phyloP scores from a whole-genome alignment of 2,888 invertebrate genomes.

The Mythimna pallens region DNA sequence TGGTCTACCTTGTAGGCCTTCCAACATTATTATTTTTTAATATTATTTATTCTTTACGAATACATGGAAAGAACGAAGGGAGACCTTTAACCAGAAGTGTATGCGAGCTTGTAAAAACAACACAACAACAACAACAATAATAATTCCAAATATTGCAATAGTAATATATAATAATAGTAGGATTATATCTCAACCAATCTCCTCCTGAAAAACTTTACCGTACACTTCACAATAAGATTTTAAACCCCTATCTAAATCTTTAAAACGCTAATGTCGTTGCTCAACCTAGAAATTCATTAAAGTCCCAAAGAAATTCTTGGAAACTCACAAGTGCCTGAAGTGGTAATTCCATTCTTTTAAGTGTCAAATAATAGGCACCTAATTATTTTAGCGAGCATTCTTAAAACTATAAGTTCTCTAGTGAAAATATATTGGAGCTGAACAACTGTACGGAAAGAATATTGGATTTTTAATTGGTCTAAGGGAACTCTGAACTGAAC shows the following conservation, averaged over 20 bases:
- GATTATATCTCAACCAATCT: neutral
- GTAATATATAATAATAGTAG: too few relatives aligned
- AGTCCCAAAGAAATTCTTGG: conserved; percentile 57
- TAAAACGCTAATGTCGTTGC: conserved; percentile 29
- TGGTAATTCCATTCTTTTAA: conserved; percentile 63
- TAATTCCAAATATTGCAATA: too few relatives aligned
- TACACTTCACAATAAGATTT: neutral
- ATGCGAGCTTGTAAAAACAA: too few relatives aligned
- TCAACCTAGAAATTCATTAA: conserved; percentile 56
- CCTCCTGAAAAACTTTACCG: neutral
- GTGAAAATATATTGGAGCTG: conserved; percentile 32
- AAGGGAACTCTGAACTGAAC: conserved; percentile 9
- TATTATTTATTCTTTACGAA: too few relatives aligned
- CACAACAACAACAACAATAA: too few relatives aligned
- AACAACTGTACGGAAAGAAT: conserved; percentile 27
- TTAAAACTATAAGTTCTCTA: conserved; percentile 41
- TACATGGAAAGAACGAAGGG: too few relatives aligned
- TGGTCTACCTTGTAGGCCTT: too few relatives aligned
- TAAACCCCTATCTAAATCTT: neutral
- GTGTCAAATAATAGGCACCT: conserved; percentile 62
- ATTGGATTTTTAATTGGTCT: conserved; percentile 60
- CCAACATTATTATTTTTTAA: too few relatives aligned
- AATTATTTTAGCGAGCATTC: conserved; percentile 56
- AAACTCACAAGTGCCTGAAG: conserved; percentile 54
- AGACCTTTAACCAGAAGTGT: too few relatives aligned